Percentiles rank a stretch among this genome's conserved stretches.
Conservation (phyloP, 2,797 vertebrate species). For the Enteromius thamalakanensis region DNA sequence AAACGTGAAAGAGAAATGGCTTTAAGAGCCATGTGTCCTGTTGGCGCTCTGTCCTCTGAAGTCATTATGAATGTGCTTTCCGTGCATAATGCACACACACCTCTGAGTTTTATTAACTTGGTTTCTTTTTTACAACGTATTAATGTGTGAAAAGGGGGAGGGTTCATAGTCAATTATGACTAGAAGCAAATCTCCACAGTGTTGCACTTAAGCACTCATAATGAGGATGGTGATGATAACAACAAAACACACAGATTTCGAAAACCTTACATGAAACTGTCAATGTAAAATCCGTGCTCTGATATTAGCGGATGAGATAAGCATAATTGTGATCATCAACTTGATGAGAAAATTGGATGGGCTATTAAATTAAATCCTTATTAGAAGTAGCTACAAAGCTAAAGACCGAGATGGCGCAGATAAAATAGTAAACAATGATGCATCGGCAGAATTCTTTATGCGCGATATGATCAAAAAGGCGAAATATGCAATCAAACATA, state of each 20-base stretch:
- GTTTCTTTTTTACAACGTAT: constrained; percentile 61
- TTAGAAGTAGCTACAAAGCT: neutral
- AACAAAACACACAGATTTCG: neutral
- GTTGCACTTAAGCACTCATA: neutral
- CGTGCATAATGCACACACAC: constrained; percentile 46
- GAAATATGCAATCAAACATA: neutral
- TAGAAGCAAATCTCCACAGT: constrained; percentile 45
- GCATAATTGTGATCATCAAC: constrained; percentile 21
- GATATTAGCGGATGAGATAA: constrained; percentile 25
- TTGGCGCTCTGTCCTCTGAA: constrained; percentile 32
- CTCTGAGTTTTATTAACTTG: constrained; percentile 52
- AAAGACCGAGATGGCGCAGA: constrained; percentile 11
- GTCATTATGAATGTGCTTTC: constrained; percentile 52
- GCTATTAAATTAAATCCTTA: neutral
- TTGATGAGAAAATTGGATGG: neutral
- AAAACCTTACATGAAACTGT: neutral
- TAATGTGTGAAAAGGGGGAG: constrained; percentile 62
- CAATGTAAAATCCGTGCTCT: neutral
- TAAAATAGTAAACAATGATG: neutral
- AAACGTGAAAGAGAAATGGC: constrained; percentile 29
- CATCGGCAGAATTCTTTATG: neutral
- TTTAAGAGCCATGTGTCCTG: constrained; percentile 18
- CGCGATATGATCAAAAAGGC: neutral
- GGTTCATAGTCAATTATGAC: constrained; percentile 55
- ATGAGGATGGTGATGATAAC: neutral